A percentile compares a stretch with the other conserved stretches of the same genome.
These are phyloP conservation scores for Wiebesia pumilae DNA, from an alignment of 1,140 invertebrate species.

Conservation along the genomic window DNA sequence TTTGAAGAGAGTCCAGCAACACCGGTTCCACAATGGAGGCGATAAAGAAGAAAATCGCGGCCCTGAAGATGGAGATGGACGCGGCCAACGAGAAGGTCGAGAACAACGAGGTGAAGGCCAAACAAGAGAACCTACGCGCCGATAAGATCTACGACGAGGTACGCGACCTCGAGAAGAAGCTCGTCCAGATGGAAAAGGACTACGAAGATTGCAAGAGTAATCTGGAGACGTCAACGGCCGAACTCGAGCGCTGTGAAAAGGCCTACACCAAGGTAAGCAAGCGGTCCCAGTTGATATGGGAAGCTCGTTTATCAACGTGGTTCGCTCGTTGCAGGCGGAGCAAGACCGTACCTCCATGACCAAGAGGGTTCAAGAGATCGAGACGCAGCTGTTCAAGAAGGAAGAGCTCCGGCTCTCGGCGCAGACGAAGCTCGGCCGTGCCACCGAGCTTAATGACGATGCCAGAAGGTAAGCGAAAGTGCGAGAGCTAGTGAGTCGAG, in stretches of 20 bases:
- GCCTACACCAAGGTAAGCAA: constrained; percentile 71
- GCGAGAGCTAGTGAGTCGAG: not conserved
- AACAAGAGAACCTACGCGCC: constrained; percentile 81
- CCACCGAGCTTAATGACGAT: constrained; percentile 88
- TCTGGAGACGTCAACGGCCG: constrained; percentile 78
- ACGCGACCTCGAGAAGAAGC: constrained; percentile 82
- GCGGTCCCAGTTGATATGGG: not conserved
- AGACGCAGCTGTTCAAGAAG: constrained; percentile 85
- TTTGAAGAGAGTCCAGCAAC: not conserved
- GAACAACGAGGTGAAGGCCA: constrained; percentile 82
- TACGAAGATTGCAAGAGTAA: constrained; percentile 79
- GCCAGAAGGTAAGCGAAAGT: constrained; percentile 80
- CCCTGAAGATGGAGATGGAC: constrained; percentile 89
- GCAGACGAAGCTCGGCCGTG: constrained; percentile 83
- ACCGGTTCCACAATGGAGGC: constrained; percentile 81
- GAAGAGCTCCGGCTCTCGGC: constrained; percentile 85
- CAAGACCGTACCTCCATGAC: constrained; percentile 85
- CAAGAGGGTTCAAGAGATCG: constrained; percentile 86
- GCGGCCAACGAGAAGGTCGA: constrained; percentile 85
- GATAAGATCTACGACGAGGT: constrained; percentile 84
- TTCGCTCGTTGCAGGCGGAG: constrained; percentile 79
- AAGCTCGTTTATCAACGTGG: not conserved
- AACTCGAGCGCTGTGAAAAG: constrained; percentile 84
- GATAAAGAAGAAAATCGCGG: constrained; percentile 91
- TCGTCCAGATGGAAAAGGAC: constrained; percentile 82